Evolutionary conservation across 2,888 invertebrate genomes (phyloP).

Genomic region (Boloria euphrosyne): DNA sequence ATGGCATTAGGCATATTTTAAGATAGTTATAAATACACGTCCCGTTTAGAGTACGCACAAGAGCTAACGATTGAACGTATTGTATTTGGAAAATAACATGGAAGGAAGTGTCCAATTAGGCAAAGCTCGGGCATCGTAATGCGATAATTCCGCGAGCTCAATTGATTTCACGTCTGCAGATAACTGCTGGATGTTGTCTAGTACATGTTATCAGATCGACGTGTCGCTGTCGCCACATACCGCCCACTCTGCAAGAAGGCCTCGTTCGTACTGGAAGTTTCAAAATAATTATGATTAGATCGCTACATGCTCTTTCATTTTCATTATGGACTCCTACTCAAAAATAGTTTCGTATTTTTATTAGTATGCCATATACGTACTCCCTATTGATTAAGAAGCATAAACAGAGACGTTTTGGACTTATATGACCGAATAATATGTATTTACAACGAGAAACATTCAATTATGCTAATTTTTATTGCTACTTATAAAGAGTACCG

Average conservation of each 20-base stretch:
- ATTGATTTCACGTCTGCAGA: conserved; percentile 74
- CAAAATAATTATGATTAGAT: conserved; percentile 39
- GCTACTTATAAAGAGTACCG: conserved; percentile 67
- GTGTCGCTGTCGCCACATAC: conserved; percentile 64
- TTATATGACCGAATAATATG: conserved; percentile 68
- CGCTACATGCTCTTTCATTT: conserved; percentile 41
- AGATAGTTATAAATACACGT: conserved; percentile 38
- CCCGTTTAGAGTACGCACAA: conserved; percentile 22
- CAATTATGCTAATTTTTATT: conserved; percentile 79
- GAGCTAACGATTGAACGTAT: conserved; percentile 40
- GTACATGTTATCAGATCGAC: conserved; percentile 74
- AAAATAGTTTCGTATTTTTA: conserved; percentile 44
- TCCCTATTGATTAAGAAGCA: conserved; percentile 57
- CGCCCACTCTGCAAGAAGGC: conserved; percentile 68
- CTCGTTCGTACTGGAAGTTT: conserved; percentile 44
- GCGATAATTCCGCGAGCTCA: conserved; percentile 75
- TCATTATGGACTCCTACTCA: conserved; percentile 43
- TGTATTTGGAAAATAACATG: conserved; percentile 50
- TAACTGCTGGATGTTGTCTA: conserved; percentile 75
- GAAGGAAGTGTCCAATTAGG: conserved; percentile 75
- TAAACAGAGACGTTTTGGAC: conserved; percentile 63
- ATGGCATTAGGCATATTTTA: conserved; percentile 50
- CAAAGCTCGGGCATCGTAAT: conserved; percentile 65
- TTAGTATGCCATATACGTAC: conserved; percentile 51
- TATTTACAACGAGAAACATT: conserved; percentile 68